Evolutionary conservation across 2,888 invertebrate genomes (phyloP).

Genomic region (Cheilosia impressa): DNA sequence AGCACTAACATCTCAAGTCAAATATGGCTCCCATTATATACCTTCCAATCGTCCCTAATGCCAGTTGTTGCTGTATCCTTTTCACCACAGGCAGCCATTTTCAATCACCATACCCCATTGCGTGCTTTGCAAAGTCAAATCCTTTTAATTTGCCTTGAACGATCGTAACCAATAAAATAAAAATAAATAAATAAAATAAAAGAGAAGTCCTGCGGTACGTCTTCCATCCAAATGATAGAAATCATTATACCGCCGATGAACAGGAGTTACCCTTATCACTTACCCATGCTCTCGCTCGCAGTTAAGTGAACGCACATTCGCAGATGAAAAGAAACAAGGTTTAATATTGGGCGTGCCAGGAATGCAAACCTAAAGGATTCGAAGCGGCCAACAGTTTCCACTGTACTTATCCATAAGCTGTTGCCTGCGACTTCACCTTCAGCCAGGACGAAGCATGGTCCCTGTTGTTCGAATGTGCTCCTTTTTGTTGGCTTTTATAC

Average conservation of each 20-base stretch:
- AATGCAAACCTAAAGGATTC: constrained; percentile 64
- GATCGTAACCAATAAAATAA: constrained; percentile 57
- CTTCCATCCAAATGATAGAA: constrained; percentile 41
- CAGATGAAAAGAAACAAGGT: constrained; percentile 15
- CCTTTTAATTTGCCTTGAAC: constrained; percentile 46
- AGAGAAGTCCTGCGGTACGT: constrained; percentile 38
- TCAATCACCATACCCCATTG: background rate
- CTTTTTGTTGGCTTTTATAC: constrained; percentile 63
- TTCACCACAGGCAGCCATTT: constrained; percentile 26
- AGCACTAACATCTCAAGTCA: background rate
- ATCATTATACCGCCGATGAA: constrained; percentile 23
- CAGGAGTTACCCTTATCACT: constrained; percentile 11
- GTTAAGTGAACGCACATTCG: constrained; percentile 26
- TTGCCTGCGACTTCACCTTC: constrained; percentile 10
- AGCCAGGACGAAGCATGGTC: constrained; percentile 4
- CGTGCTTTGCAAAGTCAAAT: constrained; percentile 43
- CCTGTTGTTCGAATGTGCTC: constrained; percentile 8
- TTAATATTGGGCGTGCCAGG: constrained; percentile 63
- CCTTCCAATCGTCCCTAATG: background rate
- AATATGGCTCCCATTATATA: background rate
- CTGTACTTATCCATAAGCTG: constrained; percentile 22
- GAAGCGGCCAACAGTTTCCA: constrained; percentile 37
- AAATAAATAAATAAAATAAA: constrained; percentile 61
- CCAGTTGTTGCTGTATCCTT: background rate
- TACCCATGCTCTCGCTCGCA: background rate